phyloP scores from a whole-genome alignment of 2,797 vertebrate species.

The Delichon dasypus region DNA sequence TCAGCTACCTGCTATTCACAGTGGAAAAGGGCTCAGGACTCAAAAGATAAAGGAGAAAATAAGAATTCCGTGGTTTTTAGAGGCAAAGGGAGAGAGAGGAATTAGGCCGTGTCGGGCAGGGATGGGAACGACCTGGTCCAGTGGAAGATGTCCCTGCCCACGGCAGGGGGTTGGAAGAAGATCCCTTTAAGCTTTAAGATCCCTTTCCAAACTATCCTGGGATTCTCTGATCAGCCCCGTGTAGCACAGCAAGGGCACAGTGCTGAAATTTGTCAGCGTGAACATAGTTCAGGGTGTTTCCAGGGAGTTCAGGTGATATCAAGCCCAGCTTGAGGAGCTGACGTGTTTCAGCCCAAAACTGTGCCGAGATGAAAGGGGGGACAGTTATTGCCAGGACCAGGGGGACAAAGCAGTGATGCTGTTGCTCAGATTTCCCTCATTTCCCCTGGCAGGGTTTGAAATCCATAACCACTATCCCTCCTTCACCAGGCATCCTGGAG shows the following conservation, averaged over 20 bases:
- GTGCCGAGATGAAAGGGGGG: not conserved
- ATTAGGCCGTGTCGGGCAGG: not conserved
- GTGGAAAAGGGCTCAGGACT: not conserved
- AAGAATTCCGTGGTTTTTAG: not conserved
- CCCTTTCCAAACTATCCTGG: not conserved
- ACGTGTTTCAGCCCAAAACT: not conserved
- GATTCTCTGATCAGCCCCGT: not conserved
- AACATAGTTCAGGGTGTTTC: not conserved
- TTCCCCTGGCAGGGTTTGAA: not conserved
- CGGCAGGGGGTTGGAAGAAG: not conserved
- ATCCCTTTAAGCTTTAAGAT: not conserved
- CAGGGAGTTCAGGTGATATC: not conserved
- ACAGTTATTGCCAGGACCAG: not conserved
- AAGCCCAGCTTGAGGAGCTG: not conserved
- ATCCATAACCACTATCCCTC: not conserved
- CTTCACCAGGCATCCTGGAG: not conserved
- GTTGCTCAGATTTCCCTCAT: rapidly evolving
- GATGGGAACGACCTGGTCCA: not conserved
- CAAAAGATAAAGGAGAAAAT: not conserved
- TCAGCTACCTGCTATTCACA: not conserved
- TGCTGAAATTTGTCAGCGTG: not conserved
- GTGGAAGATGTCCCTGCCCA: not conserved
- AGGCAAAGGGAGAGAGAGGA: not conserved
- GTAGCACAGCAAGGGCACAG: not conserved
- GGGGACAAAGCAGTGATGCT: not conserved